Evolutionary conservation across 2,113 vertebrate genomes (phyloP).

Genomic region (Paralichthys olivaceus): DNA sequence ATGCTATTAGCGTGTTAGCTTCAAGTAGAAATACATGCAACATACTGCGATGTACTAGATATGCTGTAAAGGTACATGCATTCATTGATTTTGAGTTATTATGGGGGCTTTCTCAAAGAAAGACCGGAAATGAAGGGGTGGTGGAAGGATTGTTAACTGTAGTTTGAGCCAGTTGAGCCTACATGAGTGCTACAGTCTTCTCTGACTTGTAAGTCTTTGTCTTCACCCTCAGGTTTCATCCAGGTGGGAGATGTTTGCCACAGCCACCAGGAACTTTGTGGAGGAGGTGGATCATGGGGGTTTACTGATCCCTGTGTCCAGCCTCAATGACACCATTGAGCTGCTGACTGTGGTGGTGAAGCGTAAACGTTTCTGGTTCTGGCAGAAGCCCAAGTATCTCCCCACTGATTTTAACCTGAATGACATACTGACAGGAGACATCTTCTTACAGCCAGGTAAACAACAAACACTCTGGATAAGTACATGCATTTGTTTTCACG

Average conservation of each 20-base stretch:
- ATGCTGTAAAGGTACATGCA: not conserved
- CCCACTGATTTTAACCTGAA: slow-evolving; percentile 87
- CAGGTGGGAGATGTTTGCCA: slow-evolving; percentile 88
- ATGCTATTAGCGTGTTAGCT: not conserved
- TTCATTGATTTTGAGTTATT: not conserved
- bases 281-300: slow-evolving; percentile 88
- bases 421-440: slow-evolving; percentile 86
- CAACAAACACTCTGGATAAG: not conserved
- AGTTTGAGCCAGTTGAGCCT: not conserved
- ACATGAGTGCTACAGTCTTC: not conserved
- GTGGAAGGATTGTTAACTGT: not conserved
- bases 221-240: not conserved
- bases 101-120: not conserved
- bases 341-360: slow-evolving; percentile 89
- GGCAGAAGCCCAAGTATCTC: slow-evolving; percentile 91
- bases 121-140: not conserved
- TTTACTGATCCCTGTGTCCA: slow-evolving; percentile 86
- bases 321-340: slow-evolving; percentile 86
- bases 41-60: too few species aligned
- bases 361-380: slow-evolving; percentile 88
- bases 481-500: not conserved
- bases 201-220: too few species aligned
- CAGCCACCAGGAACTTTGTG: slow-evolving; percentile 91
- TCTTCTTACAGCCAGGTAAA: slow-evolving; percentile 87
- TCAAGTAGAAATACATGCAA: not conserved